These are phyloP conservation scores for Spilosoma lubricipeda DNA, from an alignment of 2,888 invertebrate genomes.

Conservation along the genomic window DNA sequence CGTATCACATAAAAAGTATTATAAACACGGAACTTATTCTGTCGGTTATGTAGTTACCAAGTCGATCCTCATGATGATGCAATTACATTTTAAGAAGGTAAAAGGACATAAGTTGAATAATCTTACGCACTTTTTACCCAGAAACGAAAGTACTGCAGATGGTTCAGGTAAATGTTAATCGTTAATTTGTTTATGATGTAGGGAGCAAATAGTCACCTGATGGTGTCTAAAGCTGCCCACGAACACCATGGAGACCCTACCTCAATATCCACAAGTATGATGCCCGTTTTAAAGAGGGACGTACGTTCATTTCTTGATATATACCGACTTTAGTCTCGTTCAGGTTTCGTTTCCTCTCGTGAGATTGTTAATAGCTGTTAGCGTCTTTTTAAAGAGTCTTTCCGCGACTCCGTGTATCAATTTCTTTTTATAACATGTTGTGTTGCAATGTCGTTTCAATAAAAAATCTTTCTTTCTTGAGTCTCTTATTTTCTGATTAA, in stretches of 20 bases:
- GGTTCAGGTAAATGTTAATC: background rate
- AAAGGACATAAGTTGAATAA: background rate
- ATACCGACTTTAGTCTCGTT: background rate
- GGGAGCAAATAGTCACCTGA: too few relatives aligned
- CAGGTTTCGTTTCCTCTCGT: background rate
- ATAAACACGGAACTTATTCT: background rate
- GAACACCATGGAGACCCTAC: background rate
- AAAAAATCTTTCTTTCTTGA: too few relatives aligned
- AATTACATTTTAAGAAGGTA: background rate
- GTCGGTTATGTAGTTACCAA: background rate
- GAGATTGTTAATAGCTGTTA: background rate
- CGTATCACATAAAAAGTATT: background rate
- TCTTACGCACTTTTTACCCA: too few relatives aligned
- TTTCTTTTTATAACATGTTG: too few relatives aligned
- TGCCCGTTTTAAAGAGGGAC: background rate
- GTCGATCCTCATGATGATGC: background rate
- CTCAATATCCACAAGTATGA: background rate
- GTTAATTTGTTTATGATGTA: background rate
- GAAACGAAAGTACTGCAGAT: too few relatives aligned
- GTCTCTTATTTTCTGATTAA: background rate
- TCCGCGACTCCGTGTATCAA: too few relatives aligned
- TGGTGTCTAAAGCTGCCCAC: background rate
- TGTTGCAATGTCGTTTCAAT: too few relatives aligned
- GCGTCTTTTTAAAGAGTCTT: background rate
- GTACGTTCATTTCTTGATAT: background rate